phyloP scores from a whole-genome alignment of 2,888 invertebrate species.

The Spodoptera exigua region DNA sequence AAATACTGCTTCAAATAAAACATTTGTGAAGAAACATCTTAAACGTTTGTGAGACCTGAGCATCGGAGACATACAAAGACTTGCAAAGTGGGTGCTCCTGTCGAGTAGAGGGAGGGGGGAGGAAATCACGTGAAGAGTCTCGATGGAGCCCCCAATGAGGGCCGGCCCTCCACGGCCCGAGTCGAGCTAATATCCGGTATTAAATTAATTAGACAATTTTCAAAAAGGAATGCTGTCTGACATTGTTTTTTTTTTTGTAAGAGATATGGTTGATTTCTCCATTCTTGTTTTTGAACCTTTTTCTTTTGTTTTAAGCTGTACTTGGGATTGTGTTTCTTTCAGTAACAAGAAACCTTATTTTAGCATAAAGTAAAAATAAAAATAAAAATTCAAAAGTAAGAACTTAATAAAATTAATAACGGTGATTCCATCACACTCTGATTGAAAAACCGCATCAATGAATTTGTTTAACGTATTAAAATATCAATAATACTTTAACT shows the following conservation, averaged over 20 bases:
- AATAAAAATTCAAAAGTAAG: no score
- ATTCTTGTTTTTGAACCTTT: no score
- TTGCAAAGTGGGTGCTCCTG: slow-evolving; percentile 57
- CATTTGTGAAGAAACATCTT: slow-evolving; percentile 21
- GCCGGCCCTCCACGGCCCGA: slow-evolving; percentile 18
- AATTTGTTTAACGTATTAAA: no score
- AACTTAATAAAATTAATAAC: no score
- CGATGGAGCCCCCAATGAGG: slow-evolving; percentile 61
- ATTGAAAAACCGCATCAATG: no score
- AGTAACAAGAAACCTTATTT: no score
- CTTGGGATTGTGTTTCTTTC: no score
- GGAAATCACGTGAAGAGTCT: slow-evolving; percentile 59
- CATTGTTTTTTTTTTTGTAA: no score
- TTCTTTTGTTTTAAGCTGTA: no score
- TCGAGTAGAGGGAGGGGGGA: slow-evolving; percentile 59
- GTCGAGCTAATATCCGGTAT: slow-evolving; percentile 24
- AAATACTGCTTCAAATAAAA: neutral
- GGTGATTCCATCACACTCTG: no score
- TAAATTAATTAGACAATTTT: slow-evolving; percentile 41
- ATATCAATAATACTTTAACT: neutral
- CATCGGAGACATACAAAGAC: slow-evolving; percentile 37
- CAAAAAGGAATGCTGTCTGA: slow-evolving; percentile 14
- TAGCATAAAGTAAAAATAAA: no score
- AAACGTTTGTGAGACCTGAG: slow-evolving; percentile 34
- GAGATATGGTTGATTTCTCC: no score